These are phyloP conservation scores for Melanotaenia trifasciata DNA, from an alignment of 2,797 vertebrate species.

Conservation along the genomic window DNA sequence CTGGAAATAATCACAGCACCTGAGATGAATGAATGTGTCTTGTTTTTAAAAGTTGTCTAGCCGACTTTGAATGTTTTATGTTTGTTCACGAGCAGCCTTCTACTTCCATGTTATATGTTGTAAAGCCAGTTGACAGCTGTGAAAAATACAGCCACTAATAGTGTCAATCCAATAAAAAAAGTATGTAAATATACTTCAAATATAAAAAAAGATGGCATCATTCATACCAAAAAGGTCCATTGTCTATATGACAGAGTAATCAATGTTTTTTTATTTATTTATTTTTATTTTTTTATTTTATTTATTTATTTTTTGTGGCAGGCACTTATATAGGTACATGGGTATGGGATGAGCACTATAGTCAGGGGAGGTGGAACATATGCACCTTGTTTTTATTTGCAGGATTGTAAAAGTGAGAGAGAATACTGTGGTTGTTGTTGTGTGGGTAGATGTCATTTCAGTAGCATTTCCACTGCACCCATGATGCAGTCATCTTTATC, in stretches of 20 bases:
- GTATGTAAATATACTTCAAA: conserved; percentile 47
- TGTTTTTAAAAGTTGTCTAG: conserved; percentile 55
- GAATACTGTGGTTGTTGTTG: conserved; percentile 12
- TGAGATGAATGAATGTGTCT: conserved; percentile 62
- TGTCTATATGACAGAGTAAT: conserved; percentile 43
- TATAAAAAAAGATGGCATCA: conserved; percentile 36
- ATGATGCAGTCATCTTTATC: conserved; percentile 21
- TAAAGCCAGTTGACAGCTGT: conserved; percentile 36
- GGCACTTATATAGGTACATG: conserved; percentile 30
- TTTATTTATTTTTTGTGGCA: conserved; percentile 28
- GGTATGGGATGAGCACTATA: conserved; percentile 34
- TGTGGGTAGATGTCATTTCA: conserved; percentile 44
- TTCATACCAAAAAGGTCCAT: conserved; percentile 25
- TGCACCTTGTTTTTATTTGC: conserved; percentile 21
- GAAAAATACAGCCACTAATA: conserved; percentile 38
- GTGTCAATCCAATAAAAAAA: conserved; percentile 25
- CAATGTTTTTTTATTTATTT: conserved; percentile 28
- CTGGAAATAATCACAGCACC: conserved; percentile 74
- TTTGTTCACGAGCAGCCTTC: conserved; percentile 18
- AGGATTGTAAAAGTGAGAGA: conserved; percentile 22
- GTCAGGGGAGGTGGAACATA: conserved; percentile 27
- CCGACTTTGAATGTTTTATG: conserved; percentile 36
- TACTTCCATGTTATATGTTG: conserved; percentile 18
- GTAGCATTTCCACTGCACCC: conserved; percentile 9
- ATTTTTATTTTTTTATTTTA: conserved; percentile 13